Evolutionary conservation across 2,797 vertebrate species (phyloP), one percentile per base, ranked within the genome.

Genomic region (Mormyrops attenuatus): DNA sequence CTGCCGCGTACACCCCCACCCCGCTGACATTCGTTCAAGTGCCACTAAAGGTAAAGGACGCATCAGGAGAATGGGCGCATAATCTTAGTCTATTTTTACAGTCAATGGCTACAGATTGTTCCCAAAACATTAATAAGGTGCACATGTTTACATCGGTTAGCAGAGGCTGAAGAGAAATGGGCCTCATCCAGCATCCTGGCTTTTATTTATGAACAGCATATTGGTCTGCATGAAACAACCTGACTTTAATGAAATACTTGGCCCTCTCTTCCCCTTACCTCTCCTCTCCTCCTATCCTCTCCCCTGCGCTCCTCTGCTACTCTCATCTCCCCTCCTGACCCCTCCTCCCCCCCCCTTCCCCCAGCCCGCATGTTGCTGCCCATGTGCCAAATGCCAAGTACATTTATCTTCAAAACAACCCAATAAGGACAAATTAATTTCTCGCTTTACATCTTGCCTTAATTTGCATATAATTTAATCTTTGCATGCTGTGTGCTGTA

Each of bases 301-400:
- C 26, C 9, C 26, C 63, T 30, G 22, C 63, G 9, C 26, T 30
- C 57, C 63, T 66, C 22, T 66, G 9, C 9, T 30, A 1, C 20
- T 30, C 63, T 30, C 26, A 11, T 30, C 22, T 11, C 63, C 22
- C 7, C 57, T 3, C 57, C n/a, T 0, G 6, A 7, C 57, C n/a
- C 22, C n/a, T 0, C n/a, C 57, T 3, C 52, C 8, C 3, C 2
- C 13, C 13, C 13, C 2, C 52, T 2, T 2, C 88, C 92, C 91
- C 91, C 55, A 50, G 88, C 90, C 93, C 44, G 90, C 93, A 93
- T 92, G 91, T 92, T 91, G 50, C 89, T 91, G 93, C 92, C 93
- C 92, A 94, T 91, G 87, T 91, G 88, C 90, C 93, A 93, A 94
- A 94, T 94, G 92, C 92, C 92, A 92, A 87, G 44, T 77, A 26